Evolutionary conservation across 2,113 vertebrate genomes (phyloP), one percentile per base, ranked within the genome.

Genomic region (Oncorhynchus tshawytscha): DNA sequence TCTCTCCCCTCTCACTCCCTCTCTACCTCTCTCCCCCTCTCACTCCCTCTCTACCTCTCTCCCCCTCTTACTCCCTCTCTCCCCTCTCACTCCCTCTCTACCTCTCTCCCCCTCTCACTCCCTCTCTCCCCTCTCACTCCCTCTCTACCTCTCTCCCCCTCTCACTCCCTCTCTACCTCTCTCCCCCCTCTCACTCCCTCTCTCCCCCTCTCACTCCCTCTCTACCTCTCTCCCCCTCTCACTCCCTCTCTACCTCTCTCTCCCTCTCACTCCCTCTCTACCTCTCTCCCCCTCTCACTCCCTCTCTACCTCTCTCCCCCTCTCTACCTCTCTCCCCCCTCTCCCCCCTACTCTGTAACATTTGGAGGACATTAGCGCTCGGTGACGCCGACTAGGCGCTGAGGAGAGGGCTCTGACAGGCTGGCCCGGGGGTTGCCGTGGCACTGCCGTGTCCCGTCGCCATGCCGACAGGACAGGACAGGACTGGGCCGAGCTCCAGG

Each of bases 401-500:
- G 67, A 45, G 67, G 16, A 6, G 31, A 25, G 60, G 60, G 29
- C 65, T 57, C 72, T 81, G 80, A 81, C 79, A 81, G 71, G 74
- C 70, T 16, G 67, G 62, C 59, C 82, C 80, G 71, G 82, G 39
- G 8, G 39, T 45, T 45, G 39, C 39, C 9, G 39, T 45, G 39
- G 82, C 83, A 5, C 13, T 0, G 59, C 80, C 12, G 75, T 73
- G 72, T 20, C 48, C 74, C 76, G 85, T 88, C 84, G 86, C 86
- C 77, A 80, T 80, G 88, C 80, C 82, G 85, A 89, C 88, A 89
- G 87, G 87, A 88, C 39, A 45, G 39, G 39, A 45, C 51, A 54
- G 51, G 51, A 54, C 84, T 91, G 92, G 92, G 92, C 90, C 82
- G 25, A 72, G 79, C 82, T 92, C 92, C 92, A 92, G 89, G 83